Percentiles rank a stretch among this genome's conserved stretches.
phyloP scores from a whole-genome alignment of 2,113 vertebrate genomes.

The Bettongia penicillata region DNA sequence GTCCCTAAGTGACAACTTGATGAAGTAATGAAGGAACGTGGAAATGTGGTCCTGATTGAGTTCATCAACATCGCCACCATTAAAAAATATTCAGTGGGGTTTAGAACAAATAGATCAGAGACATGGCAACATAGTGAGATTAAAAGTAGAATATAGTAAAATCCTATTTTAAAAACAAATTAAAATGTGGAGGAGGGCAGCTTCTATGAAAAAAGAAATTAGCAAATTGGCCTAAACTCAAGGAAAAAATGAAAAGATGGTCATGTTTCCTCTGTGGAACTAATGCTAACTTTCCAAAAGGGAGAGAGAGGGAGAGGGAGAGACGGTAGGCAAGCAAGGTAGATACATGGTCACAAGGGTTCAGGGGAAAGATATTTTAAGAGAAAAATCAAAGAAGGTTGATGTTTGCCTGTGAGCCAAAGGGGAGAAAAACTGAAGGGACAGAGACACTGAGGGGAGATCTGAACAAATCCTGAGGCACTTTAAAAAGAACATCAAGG shows the following conservation, averaged over 20 bases:
- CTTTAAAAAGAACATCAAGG: not conserved
- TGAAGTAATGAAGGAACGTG: not conserved
- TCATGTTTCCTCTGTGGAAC: not conserved
- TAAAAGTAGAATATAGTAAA: not conserved
- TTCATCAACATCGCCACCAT: not conserved
- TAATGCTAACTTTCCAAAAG: not conserved
- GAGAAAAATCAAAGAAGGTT: not conserved
- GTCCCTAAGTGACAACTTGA: not conserved
- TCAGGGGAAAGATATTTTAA: not conserved
- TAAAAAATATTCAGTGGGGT: not conserved
- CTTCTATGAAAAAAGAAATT: not conserved
- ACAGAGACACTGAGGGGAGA: not conserved
- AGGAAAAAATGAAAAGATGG: not conserved
- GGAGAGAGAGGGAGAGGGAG: not conserved
- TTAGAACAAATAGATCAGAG: not conserved
- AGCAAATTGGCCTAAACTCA: not conserved
- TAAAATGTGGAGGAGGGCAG: not conserved
- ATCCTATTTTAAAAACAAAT: not conserved
- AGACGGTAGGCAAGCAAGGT: not conserved
- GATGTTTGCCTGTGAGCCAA: not conserved
- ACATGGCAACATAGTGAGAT: not conserved
- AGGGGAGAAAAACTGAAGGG: not conserved
- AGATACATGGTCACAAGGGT: not conserved
- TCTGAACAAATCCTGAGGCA: not conserved
- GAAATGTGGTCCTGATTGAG: not conserved